phyloP scores from a whole-genome alignment of 2,888 invertebrate species.

The Notocelia uddmanniana region DNA sequence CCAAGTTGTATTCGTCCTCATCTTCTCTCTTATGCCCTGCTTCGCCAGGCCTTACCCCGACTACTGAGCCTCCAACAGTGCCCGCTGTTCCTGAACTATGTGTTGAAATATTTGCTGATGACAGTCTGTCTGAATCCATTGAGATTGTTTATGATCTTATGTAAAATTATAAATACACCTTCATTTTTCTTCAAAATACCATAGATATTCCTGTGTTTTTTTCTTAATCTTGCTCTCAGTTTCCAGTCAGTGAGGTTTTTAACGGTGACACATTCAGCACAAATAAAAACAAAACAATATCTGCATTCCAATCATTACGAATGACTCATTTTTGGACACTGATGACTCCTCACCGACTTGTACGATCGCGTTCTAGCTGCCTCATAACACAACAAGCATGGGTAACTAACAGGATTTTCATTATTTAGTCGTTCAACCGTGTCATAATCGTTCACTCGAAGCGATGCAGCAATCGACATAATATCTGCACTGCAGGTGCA shows the following conservation, averaged over 20 bases:
- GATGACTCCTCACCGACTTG: constrained; percentile 65
- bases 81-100: constrained; percentile 82
- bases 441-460: constrained; percentile 65
- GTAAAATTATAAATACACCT: constrained; percentile 27
- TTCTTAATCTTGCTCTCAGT: neutral
- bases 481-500: constrained; percentile 78
- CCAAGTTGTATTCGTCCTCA: constrained; percentile 92
- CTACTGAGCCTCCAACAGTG: constrained; percentile 79
- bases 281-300: constrained; percentile 82
- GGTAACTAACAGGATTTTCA: constrained; percentile 65
- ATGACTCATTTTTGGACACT: constrained; percentile 80
- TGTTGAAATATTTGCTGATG: constrained; percentile 81
- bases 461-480: constrained; percentile 59
- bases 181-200: constrained; percentile 21
- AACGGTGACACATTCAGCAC: constrained; percentile 69
- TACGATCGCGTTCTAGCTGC: constrained; percentile 67
- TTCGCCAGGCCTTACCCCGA: constrained; percentile 77
- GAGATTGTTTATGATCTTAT: constrained; percentile 70
- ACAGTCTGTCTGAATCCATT: constrained; percentile 81
- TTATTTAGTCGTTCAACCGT: constrained; percentile 61
- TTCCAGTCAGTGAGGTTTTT: constrained; percentile 51
- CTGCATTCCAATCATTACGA: constrained; percentile 68
- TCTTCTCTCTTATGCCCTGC: constrained; percentile 79
- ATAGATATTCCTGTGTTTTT: neutral
- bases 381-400: constrained; percentile 62